phyloP scores from a whole-genome alignment of 2,888 invertebrate genomes.

The Temnothorax rugatulus region DNA sequence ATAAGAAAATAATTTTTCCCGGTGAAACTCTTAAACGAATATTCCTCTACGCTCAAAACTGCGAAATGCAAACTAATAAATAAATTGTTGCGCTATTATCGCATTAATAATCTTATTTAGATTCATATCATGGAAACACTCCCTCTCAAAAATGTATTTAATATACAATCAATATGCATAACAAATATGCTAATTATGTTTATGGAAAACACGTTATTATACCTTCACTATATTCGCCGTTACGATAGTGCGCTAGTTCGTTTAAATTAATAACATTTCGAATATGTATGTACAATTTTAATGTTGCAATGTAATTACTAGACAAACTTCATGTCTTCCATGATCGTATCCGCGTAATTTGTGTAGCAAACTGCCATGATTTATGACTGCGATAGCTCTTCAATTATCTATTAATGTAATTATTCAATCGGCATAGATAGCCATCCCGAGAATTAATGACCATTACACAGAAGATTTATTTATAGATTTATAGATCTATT shows the following conservation, averaged over 20 bases:
- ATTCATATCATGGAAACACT: constrained; percentile 1
- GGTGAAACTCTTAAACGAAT: constrained; percentile 3
- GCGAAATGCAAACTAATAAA: constrained; percentile 2
- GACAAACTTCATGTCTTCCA: background rate
- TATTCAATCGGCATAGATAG: constrained; percentile 15
- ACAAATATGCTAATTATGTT: constrained; percentile 1
- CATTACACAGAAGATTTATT: too few species aligned
- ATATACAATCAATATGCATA: background rate
- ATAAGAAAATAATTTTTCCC: constrained; percentile 16
- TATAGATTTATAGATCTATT: background rate
- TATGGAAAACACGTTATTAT: background rate
- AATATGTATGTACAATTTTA: constrained; percentile 31
- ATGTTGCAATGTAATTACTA: constrained; percentile 24
- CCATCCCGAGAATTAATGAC: background rate
- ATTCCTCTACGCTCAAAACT: background rate
- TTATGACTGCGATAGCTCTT: constrained; percentile 13
- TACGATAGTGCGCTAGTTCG: background rate
- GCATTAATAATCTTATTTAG: constrained; percentile 22
- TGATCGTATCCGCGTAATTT: background rate
- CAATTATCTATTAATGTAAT: constrained; percentile 27
- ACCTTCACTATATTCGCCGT: background rate
- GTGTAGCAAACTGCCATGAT: constrained; percentile 30
- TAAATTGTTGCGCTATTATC: background rate
- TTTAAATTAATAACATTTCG: background rate
- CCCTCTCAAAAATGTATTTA: background rate